These are phyloP conservation scores for Strongylocentrotus purpuratus DNA, from an alignment of 35 echinoderm and acorn worm genomes.

Conservation along the genomic window DNA sequence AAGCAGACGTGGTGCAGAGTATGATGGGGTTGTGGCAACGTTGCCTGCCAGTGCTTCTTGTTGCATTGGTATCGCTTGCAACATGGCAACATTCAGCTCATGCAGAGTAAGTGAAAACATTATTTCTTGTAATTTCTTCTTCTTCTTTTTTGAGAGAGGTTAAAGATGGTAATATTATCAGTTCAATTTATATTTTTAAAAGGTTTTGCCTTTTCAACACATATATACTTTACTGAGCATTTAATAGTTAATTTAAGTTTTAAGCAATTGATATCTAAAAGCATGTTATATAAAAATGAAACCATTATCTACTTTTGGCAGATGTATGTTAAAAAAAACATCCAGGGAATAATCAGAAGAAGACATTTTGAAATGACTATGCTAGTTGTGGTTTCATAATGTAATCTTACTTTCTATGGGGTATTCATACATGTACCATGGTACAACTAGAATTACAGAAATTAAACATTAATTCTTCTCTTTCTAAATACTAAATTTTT, in stretches of 20 bases:
- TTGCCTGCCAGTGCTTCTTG: not conserved
- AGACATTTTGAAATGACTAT: too few relatives aligned
- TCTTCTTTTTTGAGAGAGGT: not conserved
- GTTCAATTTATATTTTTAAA: not conserved
- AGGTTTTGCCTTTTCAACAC: not conserved
- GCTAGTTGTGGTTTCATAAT: too few relatives aligned
- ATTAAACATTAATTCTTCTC: too few relatives aligned
- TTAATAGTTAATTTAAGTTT: not conserved
- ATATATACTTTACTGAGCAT: not conserved
- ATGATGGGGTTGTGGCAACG: slow-evolving; percentile 16
- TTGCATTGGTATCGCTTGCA: not conserved
- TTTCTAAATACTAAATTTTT: too few relatives aligned
- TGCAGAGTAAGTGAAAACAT: slow-evolving; percentile 40
- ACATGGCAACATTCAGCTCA: not conserved
- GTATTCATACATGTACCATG: too few relatives aligned
- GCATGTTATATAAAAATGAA: too few relatives aligned
- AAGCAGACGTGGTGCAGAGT: not conserved
- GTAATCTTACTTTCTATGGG: too few relatives aligned
- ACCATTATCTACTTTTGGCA: too few relatives aligned
- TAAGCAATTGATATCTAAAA: too few relatives aligned
- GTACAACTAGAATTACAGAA: too few relatives aligned
- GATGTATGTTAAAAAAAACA: too few relatives aligned
- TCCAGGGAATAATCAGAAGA: too few relatives aligned
- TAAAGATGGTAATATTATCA: not conserved
- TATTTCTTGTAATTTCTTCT: not conserved